phyloP scores from a whole-genome alignment of 2,797 vertebrate genomes.

The Sitta carolinensis region DNA sequence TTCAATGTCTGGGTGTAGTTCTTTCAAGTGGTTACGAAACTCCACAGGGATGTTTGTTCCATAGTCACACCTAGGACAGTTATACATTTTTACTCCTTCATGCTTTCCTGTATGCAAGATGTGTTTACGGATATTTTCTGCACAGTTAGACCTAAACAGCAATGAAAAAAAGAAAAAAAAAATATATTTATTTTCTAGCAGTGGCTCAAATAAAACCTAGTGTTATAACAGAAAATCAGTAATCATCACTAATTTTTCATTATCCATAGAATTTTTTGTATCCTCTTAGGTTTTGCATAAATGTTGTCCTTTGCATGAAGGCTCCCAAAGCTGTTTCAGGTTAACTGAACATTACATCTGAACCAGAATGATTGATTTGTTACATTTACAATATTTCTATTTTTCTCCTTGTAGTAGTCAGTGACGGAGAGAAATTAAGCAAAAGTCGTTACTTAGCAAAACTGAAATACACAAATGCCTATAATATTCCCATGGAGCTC shows the following conservation, averaged over 20 bases:
- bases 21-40: slow-evolving; percentile 97
- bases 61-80: slow-evolving; percentile 92
- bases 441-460: background rate
- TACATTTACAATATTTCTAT: background rate
- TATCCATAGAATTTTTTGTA: background rate
- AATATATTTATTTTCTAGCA: background rate
- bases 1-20: slow-evolving; percentile 91
- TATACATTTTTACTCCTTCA: slow-evolving; percentile 99
- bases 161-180: background rate
- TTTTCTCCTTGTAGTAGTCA: background rate
- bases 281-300: background rate
- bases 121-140: slow-evolving; percentile 98
- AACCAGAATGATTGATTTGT: background rate
- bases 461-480: background rate
- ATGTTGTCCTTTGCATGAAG: background rate
- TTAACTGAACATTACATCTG: background rate
- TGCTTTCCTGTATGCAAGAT: slow-evolving; percentile 97
- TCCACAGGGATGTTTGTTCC: slow-evolving; percentile 94
- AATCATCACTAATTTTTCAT: background rate
- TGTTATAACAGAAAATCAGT: background rate
- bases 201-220: background rate
- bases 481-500: background rate
- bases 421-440: background rate
- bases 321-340: background rate
- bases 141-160: slow-evolving; percentile 91